Evolutionary conservation across 1,140 invertebrate species (phyloP).

Genomic region (Aphelenchoides besseyi): DNA sequence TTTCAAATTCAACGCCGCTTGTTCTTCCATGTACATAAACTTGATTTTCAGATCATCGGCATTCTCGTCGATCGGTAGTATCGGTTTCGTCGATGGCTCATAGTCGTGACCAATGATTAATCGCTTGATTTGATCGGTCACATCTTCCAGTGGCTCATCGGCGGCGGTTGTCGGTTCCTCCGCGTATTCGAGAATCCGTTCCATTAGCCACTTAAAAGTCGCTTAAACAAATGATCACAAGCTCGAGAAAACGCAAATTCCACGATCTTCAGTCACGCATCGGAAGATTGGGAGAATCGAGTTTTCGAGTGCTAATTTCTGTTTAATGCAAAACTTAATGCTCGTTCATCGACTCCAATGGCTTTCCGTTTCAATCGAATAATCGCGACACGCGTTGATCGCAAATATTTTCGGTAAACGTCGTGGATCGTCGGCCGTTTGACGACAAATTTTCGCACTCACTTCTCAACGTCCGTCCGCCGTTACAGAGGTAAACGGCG

Average conservation of each 20-base stretch:
- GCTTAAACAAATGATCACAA: neutral
- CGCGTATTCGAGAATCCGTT: neutral
- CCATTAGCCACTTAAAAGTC: neutral
- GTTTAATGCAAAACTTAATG: too few species aligned
- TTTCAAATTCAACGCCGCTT: slow-evolving; percentile 34
- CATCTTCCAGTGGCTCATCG: neutral
- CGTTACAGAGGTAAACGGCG: too few species aligned
- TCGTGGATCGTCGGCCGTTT: too few species aligned
- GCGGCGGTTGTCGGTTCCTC: neutral
- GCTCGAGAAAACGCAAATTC: too few species aligned
- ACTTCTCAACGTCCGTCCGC: too few species aligned
- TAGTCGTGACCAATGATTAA: neutral
- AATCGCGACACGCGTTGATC: too few species aligned
- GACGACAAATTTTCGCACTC: too few species aligned
- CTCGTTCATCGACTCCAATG: neutral
- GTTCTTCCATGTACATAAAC: slow-evolving; percentile 49
- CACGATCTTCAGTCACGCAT: too few species aligned
- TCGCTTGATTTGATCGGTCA: slow-evolving; percentile 11
- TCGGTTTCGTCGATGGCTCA: neutral
- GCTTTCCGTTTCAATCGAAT: neutral
- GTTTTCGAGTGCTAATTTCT: too few species aligned
- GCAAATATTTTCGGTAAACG: too few species aligned
- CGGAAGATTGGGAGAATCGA: too few species aligned
- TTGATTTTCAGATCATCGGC: slow-evolving; percentile 40
- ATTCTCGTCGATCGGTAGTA: neutral